These are phyloP conservation scores for Scyliorhinus canicula DNA, from an alignment of 2,797 vertebrate species.

Conservation along the genomic window DNA sequence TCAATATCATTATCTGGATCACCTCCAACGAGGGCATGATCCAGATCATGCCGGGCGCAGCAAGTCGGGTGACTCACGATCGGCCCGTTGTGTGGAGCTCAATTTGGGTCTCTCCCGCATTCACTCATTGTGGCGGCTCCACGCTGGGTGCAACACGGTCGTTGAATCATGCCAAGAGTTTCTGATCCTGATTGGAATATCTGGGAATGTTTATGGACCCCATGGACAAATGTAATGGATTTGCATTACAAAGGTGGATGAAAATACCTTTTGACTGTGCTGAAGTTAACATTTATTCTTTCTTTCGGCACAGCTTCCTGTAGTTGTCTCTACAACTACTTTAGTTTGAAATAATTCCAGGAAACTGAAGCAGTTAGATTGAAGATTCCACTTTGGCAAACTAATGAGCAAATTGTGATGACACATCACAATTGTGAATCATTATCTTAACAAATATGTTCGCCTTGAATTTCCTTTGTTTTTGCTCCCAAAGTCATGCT, in stretches of 20 bases:
- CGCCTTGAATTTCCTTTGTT: background rate
- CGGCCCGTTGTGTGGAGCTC: too few species aligned
- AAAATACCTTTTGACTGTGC: background rate
- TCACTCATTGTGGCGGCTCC: too few species aligned
- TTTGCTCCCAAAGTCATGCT: background rate
- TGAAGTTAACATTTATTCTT: background rate
- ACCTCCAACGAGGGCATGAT: too few species aligned
- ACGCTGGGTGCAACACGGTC: too few species aligned
- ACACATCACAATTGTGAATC: background rate
- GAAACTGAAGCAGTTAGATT: background rate
- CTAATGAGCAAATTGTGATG: background rate
- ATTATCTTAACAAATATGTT: background rate
- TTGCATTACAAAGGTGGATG: background rate
- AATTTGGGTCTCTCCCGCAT: too few species aligned
- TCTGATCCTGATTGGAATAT: too few species aligned
- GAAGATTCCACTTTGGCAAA: background rate
- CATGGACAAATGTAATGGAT: background rate
- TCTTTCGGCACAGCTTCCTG: background rate
- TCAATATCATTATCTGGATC: too few species aligned
- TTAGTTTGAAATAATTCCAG: background rate
- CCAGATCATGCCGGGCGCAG: too few species aligned
- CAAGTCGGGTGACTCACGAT: too few species aligned
- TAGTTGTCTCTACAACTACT: background rate
- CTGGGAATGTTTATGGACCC: background rate
- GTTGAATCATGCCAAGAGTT: too few species aligned